phyloP scores from a whole-genome alignment of 2,113 vertebrate genomes.

The Ptilorrhoa leucosticta region DNA sequence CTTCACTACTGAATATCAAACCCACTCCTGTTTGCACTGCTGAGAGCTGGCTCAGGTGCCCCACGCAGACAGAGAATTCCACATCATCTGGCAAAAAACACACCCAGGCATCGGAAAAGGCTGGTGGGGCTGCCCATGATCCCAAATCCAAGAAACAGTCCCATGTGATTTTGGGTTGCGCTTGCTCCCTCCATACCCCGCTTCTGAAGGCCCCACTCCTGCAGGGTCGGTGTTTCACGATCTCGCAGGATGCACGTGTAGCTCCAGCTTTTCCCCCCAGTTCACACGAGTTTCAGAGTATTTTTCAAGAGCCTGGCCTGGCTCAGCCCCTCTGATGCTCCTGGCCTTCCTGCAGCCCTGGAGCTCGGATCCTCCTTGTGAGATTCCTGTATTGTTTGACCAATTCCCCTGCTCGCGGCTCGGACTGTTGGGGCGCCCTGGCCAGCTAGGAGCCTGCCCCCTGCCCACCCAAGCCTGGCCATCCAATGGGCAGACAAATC shows the following conservation, averaged over 20 bases:
- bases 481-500: too few species aligned
- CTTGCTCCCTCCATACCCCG: neutral
- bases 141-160: neutral
- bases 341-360: neutral
- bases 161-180: too few species aligned
- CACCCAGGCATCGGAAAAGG: accelerated
- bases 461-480: too few species aligned
- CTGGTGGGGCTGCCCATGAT: neutral
- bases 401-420: neutral
- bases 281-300: accelerated
- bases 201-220: neutral
- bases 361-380: neutral
- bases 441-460: too few species aligned
- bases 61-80: neutral
- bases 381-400: accelerated
- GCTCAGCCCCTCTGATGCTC: neutral
- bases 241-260: accelerated
- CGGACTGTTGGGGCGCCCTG: too few species aligned
- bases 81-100: accelerated
- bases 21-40: neutral
- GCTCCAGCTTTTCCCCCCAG: neutral
- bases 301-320: neutral
- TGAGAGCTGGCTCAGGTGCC: neutral
- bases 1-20: neutral
- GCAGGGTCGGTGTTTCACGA: accelerated